Evolutionary conservation across 2,113 vertebrate species (phyloP).

Genomic region (Todiramphus chloris): DNA sequence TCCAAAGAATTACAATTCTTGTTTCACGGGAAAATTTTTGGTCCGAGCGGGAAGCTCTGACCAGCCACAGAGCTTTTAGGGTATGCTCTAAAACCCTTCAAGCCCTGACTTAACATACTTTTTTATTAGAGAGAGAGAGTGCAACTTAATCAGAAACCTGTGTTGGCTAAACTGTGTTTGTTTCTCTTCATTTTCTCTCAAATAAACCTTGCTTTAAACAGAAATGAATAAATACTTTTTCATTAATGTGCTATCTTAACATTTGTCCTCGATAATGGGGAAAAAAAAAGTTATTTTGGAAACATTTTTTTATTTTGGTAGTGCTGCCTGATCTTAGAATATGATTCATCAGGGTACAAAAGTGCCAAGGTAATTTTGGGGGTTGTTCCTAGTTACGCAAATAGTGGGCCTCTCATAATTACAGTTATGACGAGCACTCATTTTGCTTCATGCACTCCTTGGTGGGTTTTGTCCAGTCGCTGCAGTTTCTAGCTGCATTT

Average conservation of each 20-base stretch:
- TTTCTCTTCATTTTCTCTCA: constrained; percentile 1
- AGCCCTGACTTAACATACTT: background rate
- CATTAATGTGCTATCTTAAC: background rate
- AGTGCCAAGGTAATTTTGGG: background rate
- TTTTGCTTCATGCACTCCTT: background rate
- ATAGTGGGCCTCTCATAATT: too few relatives aligned
- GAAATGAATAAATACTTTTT: background rate
- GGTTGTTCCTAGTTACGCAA: background rate
- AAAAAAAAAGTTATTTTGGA: background rate
- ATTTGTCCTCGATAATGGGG: background rate
- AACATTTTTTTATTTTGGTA: background rate
- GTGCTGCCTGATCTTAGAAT: background rate
- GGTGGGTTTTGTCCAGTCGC: background rate
- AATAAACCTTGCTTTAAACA: constrained; percentile 38
- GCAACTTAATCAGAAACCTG: constrained; percentile 1
- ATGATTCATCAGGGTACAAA: background rate
- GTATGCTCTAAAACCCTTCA: background rate
- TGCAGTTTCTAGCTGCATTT: background rate
- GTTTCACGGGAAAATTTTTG: background rate
- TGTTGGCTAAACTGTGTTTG: constrained; percentile 16
- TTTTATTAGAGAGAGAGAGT: background rate
- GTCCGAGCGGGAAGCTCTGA: background rate
- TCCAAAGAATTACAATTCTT: constrained; percentile 10
- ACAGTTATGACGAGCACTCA: background rate
- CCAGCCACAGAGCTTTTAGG: background rate